Base-by-base conservation (phyloP, 2,888 invertebrate genomes). In the Dicyrtomina minuta region DNA sequence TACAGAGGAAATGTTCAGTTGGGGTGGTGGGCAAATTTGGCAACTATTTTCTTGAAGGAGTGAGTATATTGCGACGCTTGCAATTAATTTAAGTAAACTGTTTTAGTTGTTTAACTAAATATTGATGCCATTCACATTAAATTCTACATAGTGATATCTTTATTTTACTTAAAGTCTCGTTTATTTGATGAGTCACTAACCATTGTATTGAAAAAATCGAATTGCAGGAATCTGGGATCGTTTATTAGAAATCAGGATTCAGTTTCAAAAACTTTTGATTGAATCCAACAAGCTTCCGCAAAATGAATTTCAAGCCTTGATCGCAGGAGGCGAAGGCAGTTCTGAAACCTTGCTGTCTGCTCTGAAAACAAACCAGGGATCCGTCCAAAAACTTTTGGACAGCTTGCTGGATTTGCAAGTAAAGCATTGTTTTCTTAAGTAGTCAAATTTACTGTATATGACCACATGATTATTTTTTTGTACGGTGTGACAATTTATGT, bases 221-320 rank as follows among this genome's bases (percentile, higher is more conserved):
- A 26, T 71, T 71, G 55, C 17, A 77, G 77, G 72, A 53, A 75
- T 75, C 22, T 96, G 93, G 93, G 96, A 96, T 81, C 88, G 86
- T 67, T 81, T 96, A 4, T 81, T 96, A 26, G 94, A 96, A 83
- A 85, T 89, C 80, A 86, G 96, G 75, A 96, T 96, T 78, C 90
- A 91, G 80, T 82, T 95, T 26, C 96, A 96, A 81, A 91, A 93
- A 81, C 87, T 90, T 79, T 81, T 94, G 64, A 83, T 86, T 53
- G 86, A 87, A 15, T 87, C 89, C 0, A 96, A 96, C 81, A 89
- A 88, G 80, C 85, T 96, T 82, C 95, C 95, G 0, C 86, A 90
- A 77, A 80, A 83, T 22, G 85, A 87, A 8, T 80, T 80, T 6
- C 87, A 87, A 78, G 79, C 82, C 12, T 79, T 83, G 59, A 82